These are phyloP conservation scores for Hypocryptadius cinnamomeus DNA, from an alignment of 2,113 vertebrate genomes.

Conservation along the genomic window DNA sequence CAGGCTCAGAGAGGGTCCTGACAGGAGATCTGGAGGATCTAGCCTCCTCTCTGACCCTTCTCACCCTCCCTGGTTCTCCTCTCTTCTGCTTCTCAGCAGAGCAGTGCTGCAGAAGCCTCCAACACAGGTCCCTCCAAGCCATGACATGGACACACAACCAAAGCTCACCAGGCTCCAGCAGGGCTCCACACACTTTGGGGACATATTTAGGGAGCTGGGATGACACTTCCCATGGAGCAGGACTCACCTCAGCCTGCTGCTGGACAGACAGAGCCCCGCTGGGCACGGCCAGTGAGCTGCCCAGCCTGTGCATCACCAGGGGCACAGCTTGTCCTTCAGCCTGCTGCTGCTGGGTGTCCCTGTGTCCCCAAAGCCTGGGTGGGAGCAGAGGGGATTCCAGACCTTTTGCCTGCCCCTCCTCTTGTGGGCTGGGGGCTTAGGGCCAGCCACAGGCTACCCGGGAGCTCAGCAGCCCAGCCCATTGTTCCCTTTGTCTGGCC, in stretches of 20 bases:
- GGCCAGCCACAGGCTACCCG: neutral
- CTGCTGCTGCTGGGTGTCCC: accelerated
- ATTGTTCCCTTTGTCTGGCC: conserved; percentile 35
- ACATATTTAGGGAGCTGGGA: neutral
- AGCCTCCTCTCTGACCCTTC: neutral
- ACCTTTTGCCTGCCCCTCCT: neutral
- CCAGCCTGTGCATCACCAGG: accelerated
- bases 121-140: neutral
- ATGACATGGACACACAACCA: accelerated
- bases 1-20: neutral
- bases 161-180: neutral
- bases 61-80: neutral
- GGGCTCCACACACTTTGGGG: neutral
- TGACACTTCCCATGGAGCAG: neutral
- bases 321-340: neutral
- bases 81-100: neutral
- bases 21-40: neutral
- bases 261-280: neutral
- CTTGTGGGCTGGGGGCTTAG: neutral
- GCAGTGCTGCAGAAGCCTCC: neutral
- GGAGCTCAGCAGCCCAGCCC: neutral
- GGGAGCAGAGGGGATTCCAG: neutral
- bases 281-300: accelerated
- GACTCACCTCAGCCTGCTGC: neutral
- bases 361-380: neutral